phyloP scores from a whole-genome alignment of 2,888 invertebrate species.

The Aplocera efformata region DNA sequence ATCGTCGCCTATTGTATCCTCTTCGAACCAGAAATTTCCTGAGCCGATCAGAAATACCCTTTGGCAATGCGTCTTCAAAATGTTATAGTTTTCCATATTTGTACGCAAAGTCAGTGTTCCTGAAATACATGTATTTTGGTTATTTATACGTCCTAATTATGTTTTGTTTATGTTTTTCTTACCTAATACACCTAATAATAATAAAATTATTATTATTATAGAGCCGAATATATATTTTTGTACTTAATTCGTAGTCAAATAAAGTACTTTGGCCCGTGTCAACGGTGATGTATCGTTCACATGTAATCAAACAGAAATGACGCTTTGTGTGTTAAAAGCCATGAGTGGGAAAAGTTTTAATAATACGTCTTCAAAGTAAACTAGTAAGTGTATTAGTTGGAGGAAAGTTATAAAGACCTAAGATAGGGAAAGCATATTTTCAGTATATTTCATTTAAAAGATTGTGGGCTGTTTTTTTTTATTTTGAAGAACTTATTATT shows the following conservation, averaged over 20 bases:
- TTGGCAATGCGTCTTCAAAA: constrained; percentile 50
- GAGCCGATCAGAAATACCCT: constrained; percentile 56
- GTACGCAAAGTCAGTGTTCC: neutral
- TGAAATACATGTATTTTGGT: neutral
- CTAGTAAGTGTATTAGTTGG: neutral
- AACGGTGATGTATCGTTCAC: constrained; percentile 2
- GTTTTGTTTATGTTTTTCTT: too few relatives aligned
- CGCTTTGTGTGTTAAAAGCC: constrained; percentile 8
- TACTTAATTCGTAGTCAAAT: too few relatives aligned
- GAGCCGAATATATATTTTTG: too few relatives aligned
- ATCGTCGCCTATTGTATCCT: constrained; percentile 49
- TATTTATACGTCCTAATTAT: too few relatives aligned
- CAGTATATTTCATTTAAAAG: neutral
- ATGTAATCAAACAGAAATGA: constrained; percentile 16
- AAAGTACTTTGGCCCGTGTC: neutral
- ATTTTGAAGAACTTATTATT: too few relatives aligned
- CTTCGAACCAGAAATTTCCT: constrained; percentile 66
- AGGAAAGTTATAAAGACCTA: neutral
- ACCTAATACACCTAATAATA: too few relatives aligned
- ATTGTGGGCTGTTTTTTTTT: too few relatives aligned
- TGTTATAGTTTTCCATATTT: constrained; percentile 55
- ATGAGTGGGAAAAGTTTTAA: constrained; percentile 21
- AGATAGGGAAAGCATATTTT: neutral
- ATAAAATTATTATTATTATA: too few relatives aligned
- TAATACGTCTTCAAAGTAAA: constrained; percentile 7